Evolutionary conservation across 2,888 invertebrate species (phyloP), one percentile per base, ranked within the genome.

Genomic region (Ceriagrion tenellum): DNA sequence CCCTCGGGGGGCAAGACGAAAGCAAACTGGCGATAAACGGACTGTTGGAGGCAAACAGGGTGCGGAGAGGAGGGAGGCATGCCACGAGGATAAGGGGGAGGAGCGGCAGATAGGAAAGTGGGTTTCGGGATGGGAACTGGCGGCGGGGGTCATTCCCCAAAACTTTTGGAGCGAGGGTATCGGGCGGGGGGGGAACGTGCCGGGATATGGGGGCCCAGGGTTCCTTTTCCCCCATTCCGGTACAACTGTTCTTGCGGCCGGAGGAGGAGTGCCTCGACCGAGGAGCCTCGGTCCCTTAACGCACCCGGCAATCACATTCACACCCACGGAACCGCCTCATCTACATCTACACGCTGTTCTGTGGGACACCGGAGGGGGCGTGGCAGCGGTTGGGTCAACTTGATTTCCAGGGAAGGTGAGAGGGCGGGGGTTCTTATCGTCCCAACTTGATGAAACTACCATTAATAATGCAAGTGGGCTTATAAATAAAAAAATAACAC

Each of bases 101-200:
- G 59, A 16, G 13, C 12, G 8, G 59, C 12, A 20, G 59, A 59
- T 59, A 59, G 59, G 59, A 59, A 59, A 59, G 59, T 12, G 59
- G 12, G 20, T 59, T 59, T 59, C 12, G 59, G 47, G 20, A 59
- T 16, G 81, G 30, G 30, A 81, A 16, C 30, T 47, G 47, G n/a
- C n/a, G n/a, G n/a, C n/a, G 30, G 35, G 93, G 93, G 93, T 93
- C 69, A 93, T 55, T 93, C 93, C n/a, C 93, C 2, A 93, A 93
- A 93, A n/a, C n/a, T 74, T 93, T 74, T 18, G 47, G 93, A 91
- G n/a, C 35, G 63, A 69, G 13, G 35, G 30, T 69, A 35, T 16
- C 16, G 30, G 10, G n/a, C 10, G 8, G 12, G 30, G 69, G n/a
- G 69, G 69, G 40, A 63, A 47, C 8, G 47, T 47, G 8, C 47